Evolutionary conservation across 1,140 invertebrate genomes (phyloP).

Genomic region (Penaeus japonicus): DNA sequence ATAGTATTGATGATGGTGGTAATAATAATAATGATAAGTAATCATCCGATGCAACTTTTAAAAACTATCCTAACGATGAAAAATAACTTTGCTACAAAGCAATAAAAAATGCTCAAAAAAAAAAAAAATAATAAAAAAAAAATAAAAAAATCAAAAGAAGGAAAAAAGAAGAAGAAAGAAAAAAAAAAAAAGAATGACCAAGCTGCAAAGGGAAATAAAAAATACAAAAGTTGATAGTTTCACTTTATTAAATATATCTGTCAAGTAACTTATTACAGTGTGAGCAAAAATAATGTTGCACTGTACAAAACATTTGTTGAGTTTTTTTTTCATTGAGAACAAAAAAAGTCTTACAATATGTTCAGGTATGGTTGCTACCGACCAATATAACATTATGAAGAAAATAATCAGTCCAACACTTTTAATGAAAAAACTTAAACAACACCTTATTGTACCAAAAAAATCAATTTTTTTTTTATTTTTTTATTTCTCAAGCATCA

Average conservation of each 20-base stretch:
- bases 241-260: constrained; percentile 57
- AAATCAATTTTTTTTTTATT: background rate
- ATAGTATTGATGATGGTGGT: too few relatives aligned
- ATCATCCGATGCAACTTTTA: too few relatives aligned
- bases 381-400: constrained; percentile 49
- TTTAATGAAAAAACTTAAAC: constrained; percentile 51
- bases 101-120: too few relatives aligned
- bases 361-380: constrained; percentile 50
- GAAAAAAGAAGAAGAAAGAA: too few relatives aligned
- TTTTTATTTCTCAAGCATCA: constrained; percentile 44
- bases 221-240: constrained; percentile 40
- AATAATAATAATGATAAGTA: too few relatives aligned
- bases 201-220: background rate
- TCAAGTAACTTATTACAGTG: constrained; percentile 56
- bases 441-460: constrained; percentile 45
- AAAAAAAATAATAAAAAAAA: too few relatives aligned
- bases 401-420: constrained; percentile 36
- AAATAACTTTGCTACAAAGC: too few relatives aligned
- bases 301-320: constrained; percentile 54
- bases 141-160: too few relatives aligned
- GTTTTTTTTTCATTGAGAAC: constrained; percentile 31
- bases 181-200: too few relatives aligned
- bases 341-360: constrained; percentile 42
- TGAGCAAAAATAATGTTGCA: constrained; percentile 57
- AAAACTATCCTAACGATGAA: too few relatives aligned